These are phyloP conservation scores for Phalacrocorax aristotelis DNA, from an alignment of 2,113 vertebrate genomes.

Conservation along the genomic window DNA sequence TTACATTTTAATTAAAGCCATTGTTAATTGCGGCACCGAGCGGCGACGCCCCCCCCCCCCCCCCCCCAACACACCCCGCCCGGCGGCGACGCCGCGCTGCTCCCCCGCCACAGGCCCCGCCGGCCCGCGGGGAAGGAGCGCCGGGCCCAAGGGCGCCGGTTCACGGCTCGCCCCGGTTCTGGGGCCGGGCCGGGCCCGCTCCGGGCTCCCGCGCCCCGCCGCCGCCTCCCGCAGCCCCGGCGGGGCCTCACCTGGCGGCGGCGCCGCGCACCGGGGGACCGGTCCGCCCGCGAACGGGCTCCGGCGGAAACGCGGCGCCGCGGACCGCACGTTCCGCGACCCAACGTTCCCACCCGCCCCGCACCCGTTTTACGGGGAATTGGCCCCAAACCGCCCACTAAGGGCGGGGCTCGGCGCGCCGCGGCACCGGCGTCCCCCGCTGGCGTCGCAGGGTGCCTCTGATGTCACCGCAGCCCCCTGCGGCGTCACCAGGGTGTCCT, in stretches of 20 bases:
- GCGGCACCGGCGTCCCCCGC: too few species aligned
- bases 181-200: too few species aligned
- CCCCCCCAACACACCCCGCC: too few species aligned
- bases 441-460: background rate
- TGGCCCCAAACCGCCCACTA: background rate
- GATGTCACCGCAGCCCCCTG: background rate
- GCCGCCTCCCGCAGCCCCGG: too few species aligned
- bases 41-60: background rate
- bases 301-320: background rate
- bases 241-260: background rate
- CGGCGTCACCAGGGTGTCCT: fast-evolving
- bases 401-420: background rate
- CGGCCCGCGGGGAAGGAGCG: too few species aligned
- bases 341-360: fast-evolving
- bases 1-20: background rate
- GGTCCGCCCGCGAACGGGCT: background rate
- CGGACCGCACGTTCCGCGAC: background rate
- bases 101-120: too few species aligned
- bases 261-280: background rate
- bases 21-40: background rate
- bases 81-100: background rate
- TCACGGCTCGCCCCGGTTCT: too few species aligned
- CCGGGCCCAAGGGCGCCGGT: too few species aligned
- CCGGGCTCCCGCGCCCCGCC: too few species aligned
- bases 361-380: background rate